Evolutionary conservation across 1,140 invertebrate genomes (phyloP), one percentile per base, ranked within the genome.

Genomic region (Bombus sibiricus): DNA sequence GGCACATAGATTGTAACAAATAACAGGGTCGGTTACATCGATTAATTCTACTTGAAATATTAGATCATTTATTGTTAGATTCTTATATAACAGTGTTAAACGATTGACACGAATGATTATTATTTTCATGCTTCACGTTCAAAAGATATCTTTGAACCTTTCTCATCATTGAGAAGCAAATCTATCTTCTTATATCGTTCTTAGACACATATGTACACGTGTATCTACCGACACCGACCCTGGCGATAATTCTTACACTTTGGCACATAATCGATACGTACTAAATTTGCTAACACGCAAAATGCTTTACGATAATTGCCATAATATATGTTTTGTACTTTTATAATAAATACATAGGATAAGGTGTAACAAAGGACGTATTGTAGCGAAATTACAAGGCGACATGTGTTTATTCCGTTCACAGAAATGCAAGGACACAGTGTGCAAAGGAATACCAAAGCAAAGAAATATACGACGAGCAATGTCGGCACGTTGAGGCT

Each of bases 361-460:
- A 91, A 88, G 83, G 57, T n/a, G 74, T 76, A 37, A 47, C 34
- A 81, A 53, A 68, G 41, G 37, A 69, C 32, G 59, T 64, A 73
- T 78, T 18, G 69, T 71, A 41, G 41, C 79, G 53, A 85, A 41
- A 85, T 74, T 81, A 91, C 81, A 85, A 89, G 81, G 89, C 85
- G 84, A 75, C 71, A 77, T 89, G 66, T 88, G 71, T 89, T 92
- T 89, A 91, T 93, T 93, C 90, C 91, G 91, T 93, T 95, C 94
- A 91, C 94, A 95, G 94, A 95, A 94, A 94, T 95, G 93, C 94
- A 95, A 92, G 92, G 91, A 88, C 91, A 93, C 91, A 89, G 88
- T 92, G 89, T 94, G 92, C 92, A 95, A 94, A 90, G 94, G 93
- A 85, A 95, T 94, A 94, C 93, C 94, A 95, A 95, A 95, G 93